Conservation (phyloP, 1,140 invertebrate species). For the Drosophila saltans region DNA sequence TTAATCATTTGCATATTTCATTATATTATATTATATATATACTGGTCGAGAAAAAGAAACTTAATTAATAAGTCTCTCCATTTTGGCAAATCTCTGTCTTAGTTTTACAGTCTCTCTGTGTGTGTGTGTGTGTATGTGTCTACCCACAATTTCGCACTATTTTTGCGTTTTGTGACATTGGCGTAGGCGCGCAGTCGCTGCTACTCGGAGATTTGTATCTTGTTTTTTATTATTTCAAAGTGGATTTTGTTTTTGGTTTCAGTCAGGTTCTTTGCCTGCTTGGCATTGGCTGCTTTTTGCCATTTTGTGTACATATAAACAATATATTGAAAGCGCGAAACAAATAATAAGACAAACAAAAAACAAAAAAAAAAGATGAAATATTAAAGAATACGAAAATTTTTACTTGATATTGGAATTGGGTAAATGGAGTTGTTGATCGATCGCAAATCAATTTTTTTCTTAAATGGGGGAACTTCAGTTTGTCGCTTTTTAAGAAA, state of each 20-base stretch:
- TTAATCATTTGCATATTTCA: constrained; percentile 74
- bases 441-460: constrained; percentile 22
- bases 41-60: constrained; percentile 48
- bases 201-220: constrained; percentile 8
- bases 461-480: constrained; percentile 26
- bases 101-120: neutral
- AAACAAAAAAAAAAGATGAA: neutral
- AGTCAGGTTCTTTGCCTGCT: constrained; percentile 73
- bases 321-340: neutral
- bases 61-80: constrained; percentile 77
- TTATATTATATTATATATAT: constrained; percentile 43
- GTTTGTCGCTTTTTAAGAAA: constrained; percentile 37
- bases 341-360: neutral
- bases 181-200: constrained; percentile 61
- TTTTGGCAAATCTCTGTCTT: constrained; percentile 41
- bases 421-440: constrained; percentile 65
- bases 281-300: constrained; percentile 62
- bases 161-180: constrained; percentile 70
- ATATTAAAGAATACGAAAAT: constrained; percentile 6
- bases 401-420: constrained; percentile 27
- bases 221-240: constrained; percentile 27
- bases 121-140: constrained; percentile 14
- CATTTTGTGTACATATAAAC: constrained; percentile 15
- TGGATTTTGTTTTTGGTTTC: constrained; percentile 49
- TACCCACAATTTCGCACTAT: constrained; percentile 78